Evolutionary conservation across 2,888 invertebrate species (phyloP), one percentile per base, ranked within the genome.

Genomic region (Acanthosoma haemorrhoidale): DNA sequence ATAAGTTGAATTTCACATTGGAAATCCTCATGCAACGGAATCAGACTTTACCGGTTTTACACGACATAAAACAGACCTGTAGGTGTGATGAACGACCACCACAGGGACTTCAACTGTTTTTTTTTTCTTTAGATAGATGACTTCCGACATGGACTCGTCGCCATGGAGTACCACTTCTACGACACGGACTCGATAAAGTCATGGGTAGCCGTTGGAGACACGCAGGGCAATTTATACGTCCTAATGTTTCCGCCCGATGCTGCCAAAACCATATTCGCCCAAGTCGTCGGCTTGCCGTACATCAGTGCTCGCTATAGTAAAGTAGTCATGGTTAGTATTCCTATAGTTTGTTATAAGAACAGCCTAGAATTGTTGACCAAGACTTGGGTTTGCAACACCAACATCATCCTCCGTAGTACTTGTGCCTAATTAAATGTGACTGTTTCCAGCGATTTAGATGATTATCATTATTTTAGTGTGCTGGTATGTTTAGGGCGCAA

Each of bases 201-300:
- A 16, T 84, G 86, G 71, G 79, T 93, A 72, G 79, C 91, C 32
- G 82, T 88, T 73, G 93, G 92, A 1, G 92, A 93, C 78, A 87
- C 84, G 76, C 86, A 85, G 2, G 93, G 94, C 9, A 86, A 85
- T 77, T 83, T 91, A 25, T 32, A 25, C n/a, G 25, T 51, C n/a
- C 29, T 51, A 13, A 51, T 51, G 51, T 51, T 51, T 9, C 18
- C 51, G 2, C 51, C 2, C 9, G n/a, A 25, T 25, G 25, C 13
- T 5, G 51, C n/a, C 5, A 13, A 25, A 11, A 51, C 51, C 3
- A 51, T 51, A 3, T 51, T 51, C 29, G 21, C 51, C 0, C 51
- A 51, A n/a, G 51, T 51, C 3, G 8, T 51, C 4, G 51, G 51
- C 1, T 18, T 51, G 1, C 51, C 51, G 0, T 51, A n/a, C 5